Evolutionary conservation across 2,888 invertebrate genomes (phyloP).

Genomic region (Eristalis arbustorum): DNA sequence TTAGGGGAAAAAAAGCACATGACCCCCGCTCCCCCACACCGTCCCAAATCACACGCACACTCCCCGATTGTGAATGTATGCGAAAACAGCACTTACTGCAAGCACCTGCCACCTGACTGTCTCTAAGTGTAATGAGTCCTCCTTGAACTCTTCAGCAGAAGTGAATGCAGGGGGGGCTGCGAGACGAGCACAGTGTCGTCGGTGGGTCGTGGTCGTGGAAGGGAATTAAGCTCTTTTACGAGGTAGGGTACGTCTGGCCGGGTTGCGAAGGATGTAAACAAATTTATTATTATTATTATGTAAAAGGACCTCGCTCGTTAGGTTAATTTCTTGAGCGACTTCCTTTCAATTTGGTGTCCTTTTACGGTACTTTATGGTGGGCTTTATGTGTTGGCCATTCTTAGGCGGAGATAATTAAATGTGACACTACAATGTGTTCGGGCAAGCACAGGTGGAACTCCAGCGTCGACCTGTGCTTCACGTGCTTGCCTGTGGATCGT

Average conservation of each 20-base stretch:
- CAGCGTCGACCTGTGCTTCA: constrained; percentile 15
- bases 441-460: constrained; percentile 23
- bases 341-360: constrained; percentile 66
- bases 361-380: constrained; percentile 57
- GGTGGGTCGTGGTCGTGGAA: neutral
- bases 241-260: constrained; percentile 8
- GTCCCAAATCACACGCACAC: neutral
- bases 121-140: constrained; percentile 41
- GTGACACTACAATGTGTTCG: constrained; percentile 34
- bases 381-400: constrained; percentile 49
- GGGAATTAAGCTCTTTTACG: constrained; percentile 32
- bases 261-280: constrained; percentile 40
- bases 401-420: constrained; percentile 62
- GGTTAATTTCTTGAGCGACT: constrained; percentile 65
- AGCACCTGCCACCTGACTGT: constrained; percentile 43
- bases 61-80: constrained; percentile 1
- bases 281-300: constrained; percentile 63
- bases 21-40: neutral
- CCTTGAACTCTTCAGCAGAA: constrained; percentile 9
- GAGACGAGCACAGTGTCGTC: neutral
- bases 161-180: neutral
- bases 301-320: constrained; percentile 64
- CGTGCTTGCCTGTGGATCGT: neutral
- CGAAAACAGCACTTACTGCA: constrained; percentile 36
- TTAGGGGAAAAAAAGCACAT: constrained; percentile 38